Evolutionary conservation across 2,888 invertebrate species (phyloP), one percentile per base, ranked within the genome.

Genomic region (Hydraecia micacea): DNA sequence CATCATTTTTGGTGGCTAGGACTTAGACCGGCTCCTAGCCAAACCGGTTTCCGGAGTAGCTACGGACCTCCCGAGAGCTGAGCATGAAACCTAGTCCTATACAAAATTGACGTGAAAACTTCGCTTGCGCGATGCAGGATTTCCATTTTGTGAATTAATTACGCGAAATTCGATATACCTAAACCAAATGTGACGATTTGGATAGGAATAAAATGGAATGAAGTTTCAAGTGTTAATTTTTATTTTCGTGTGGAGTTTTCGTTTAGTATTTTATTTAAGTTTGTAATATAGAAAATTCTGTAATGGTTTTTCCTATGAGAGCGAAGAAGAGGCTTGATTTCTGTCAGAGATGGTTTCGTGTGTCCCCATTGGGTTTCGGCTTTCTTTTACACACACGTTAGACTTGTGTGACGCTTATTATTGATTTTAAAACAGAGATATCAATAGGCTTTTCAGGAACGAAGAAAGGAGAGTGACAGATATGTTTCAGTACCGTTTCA

Each of bases 1-100:
- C 74, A 76, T 76, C 85, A 85, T 78, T 69, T 72, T 81, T 76
- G 85, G 85, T 71, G 72, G 62, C 81, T 62, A 36, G 72, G 87
- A 86, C 28, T 85, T 87, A 78, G 87, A 79, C 85, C 73, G 85
- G 75, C 78, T 86, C 85, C 71, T 49, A 85, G 85, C 87, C 87
- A 87, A 69, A 87, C 81, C 85, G 85, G 77, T 28, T 74, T 62
- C 11, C 73, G 73, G 63, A 75, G 86, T 85, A 85, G 81, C 81
- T 85, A 84, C 85, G 81, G 81, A 81, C 85, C 81, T 52, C 80
- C 81, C 81, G 62, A 80, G 1, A 13, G 1, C 0, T 0, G 2
- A 0, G 0, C 15, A 0, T 28, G 15, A 68, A 80, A 68, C 58
- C 11, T 8, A 2, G 7, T 49, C 1, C 42, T 0, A 7, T 8